These are phyloP conservation scores for Ennomos erosarius DNA, from an alignment of 2,888 invertebrate species.

Conservation along the genomic window DNA sequence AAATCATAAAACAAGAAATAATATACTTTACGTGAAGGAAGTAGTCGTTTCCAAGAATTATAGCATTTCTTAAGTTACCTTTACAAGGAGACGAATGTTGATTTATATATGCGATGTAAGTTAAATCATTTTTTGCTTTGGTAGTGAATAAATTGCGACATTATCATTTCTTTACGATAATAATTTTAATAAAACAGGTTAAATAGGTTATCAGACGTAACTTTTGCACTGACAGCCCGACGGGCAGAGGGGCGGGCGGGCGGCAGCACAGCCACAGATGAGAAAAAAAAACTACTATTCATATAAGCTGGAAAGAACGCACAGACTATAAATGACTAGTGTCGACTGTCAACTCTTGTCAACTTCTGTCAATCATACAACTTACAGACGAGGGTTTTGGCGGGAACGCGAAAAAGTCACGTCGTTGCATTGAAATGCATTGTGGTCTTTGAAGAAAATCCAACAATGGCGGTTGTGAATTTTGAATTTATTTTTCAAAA, in stretches of 20 bases:
- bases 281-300: too few species aligned
- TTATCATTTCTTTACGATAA: constrained; percentile 21
- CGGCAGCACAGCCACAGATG: constrained; percentile 12
- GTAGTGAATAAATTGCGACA: neutral
- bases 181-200: constrained; percentile 25
- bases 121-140: constrained; percentile 14
- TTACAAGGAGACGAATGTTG: neutral
- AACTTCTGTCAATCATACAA: too few species aligned
- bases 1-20: constrained; percentile 43
- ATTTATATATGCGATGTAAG: constrained; percentile 1
- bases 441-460: too few species aligned
- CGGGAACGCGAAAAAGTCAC: too few species aligned
- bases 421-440: too few species aligned
- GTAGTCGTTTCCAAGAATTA: constrained; percentile 19
- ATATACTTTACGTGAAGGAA: constrained; percentile 38
- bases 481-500: too few species aligned
- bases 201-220: constrained; percentile 51
- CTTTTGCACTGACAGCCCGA: constrained; percentile 42
- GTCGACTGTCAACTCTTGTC: too few species aligned
- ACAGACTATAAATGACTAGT: too few species aligned
- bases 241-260: constrained; percentile 4
- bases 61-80: constrained; percentile 15
- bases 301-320: too few species aligned
- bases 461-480: too few species aligned
- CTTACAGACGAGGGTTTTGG: too few species aligned